These are phyloP conservation scores for Antennarius maculatus DNA, from an alignment of 2,797 vertebrate genomes.

Conservation along the genomic window DNA sequence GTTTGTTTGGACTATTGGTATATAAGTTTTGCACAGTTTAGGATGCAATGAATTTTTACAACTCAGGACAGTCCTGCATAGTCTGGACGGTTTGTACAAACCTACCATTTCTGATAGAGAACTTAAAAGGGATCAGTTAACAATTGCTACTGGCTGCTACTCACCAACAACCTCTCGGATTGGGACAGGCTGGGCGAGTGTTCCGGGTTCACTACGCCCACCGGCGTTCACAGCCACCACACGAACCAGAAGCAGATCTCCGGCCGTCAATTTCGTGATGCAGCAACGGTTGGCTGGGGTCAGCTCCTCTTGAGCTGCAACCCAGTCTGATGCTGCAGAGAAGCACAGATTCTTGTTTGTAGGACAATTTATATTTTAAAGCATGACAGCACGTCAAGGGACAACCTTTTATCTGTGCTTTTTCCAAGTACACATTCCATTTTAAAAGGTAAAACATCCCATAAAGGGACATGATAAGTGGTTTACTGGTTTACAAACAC, in stretches of 20 bases:
- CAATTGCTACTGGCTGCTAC: conserved; percentile 34
- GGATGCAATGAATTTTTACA: background rate
- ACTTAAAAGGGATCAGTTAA: background rate
- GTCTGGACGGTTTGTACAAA: background rate
- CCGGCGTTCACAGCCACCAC: conserved; percentile 84
- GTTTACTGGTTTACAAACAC: conserved; percentile 76
- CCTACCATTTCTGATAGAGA: background rate
- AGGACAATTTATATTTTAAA: background rate
- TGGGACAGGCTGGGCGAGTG: conserved; percentile 80
- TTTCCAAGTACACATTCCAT: background rate
- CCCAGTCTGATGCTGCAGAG: conserved; percentile 86
- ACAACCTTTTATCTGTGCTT: too few species aligned
- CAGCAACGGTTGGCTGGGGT: conserved; percentile 80
- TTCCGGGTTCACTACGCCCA: conserved; percentile 79
- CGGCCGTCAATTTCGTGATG: conserved; percentile 79
- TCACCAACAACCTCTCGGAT: conserved; percentile 86
- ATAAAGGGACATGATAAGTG: conserved; percentile 32
- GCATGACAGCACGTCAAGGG: background rate
- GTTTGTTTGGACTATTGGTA: background rate
- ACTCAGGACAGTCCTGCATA: too few species aligned
- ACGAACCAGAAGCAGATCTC: conserved; percentile 84
- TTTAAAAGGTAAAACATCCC: conserved; percentile 10
- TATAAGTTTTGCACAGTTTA: background rate
- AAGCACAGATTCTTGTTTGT: background rate
- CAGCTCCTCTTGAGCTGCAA: conserved; percentile 80